Evolutionary conservation across 1,140 invertebrate species (phyloP).

Genomic region (Zaprionus davidi): DNA sequence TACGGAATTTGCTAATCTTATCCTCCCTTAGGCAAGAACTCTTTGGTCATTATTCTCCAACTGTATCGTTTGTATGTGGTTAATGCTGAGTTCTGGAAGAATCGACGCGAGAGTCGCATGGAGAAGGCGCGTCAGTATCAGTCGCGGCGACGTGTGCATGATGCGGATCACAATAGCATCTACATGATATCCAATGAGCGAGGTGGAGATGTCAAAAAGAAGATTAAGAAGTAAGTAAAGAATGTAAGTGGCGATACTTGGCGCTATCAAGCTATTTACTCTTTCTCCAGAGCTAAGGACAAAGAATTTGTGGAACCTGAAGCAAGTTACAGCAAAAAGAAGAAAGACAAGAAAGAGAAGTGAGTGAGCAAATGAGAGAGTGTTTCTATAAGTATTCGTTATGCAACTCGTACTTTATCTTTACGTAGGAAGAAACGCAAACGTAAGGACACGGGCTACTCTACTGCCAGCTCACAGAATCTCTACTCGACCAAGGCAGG

Average conservation of each 20-base stretch:
- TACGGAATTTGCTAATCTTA: no score
- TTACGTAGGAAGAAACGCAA: slow-evolving; percentile 78
- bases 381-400: neutral
- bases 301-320: slow-evolving; percentile 71
- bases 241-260: neutral
- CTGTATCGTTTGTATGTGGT: slow-evolving; percentile 93
- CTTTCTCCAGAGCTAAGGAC: slow-evolving; percentile 59
- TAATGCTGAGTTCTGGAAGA: slow-evolving; percentile 87
- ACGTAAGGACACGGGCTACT: slow-evolving; percentile 88
- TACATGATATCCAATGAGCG: slow-evolving; percentile 86
- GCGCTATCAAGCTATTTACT: neutral
- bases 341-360: slow-evolving; percentile 75
- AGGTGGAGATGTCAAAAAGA: slow-evolving; percentile 74
- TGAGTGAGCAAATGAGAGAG: slow-evolving; percentile 17
- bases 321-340: slow-evolving; percentile 76
- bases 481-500: slow-evolving; percentile 78
- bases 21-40: slow-evolving; percentile 89
- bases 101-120: slow-evolving; percentile 81
- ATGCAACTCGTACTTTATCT: neutral
- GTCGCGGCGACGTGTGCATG: slow-evolving; percentile 79
- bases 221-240: slow-evolving; percentile 70
- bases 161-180: slow-evolving; percentile 84
- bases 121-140: slow-evolving; percentile 84
- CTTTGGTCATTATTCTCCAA: slow-evolving; percentile 93
- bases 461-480: slow-evolving; percentile 87